Evolutionary conservation across 2,888 invertebrate species (phyloP).

Genomic region (Tetrapedia diversipes): DNA sequence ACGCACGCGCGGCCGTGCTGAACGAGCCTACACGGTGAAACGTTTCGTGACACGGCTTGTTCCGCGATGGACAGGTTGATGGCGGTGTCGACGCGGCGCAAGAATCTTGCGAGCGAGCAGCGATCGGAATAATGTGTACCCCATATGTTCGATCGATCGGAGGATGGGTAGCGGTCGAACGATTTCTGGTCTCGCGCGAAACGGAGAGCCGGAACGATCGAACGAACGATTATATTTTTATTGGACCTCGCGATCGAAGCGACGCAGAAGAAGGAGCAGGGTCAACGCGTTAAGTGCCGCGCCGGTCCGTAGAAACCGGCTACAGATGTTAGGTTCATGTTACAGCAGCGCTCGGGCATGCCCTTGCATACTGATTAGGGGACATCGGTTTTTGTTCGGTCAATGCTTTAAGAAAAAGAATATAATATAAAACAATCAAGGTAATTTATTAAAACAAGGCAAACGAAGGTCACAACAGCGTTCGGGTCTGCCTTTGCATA

Average conservation of each 20-base stretch:
- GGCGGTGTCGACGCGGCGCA: not conserved
- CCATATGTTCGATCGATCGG: not conserved
- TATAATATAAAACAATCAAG: too few species aligned
- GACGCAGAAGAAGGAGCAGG: not conserved
- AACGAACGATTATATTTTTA: conserved; percentile 18
- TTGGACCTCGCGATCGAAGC: not conserved
- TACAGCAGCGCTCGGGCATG: too few species aligned
- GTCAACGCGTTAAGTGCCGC: too few species aligned
- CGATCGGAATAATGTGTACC: not conserved
- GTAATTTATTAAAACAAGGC: too few species aligned
- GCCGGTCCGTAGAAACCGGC: too few species aligned
- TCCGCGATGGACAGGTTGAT: not conserved
- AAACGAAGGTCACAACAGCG: too few species aligned
- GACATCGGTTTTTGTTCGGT: too few species aligned
- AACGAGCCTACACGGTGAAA: not conserved
- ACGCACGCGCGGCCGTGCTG: not conserved
- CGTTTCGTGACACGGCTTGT: conserved; percentile 7
- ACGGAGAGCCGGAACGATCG: conserved; percentile 4
- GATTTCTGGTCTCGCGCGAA: conserved; percentile 10
- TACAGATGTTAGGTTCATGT: too few species aligned
- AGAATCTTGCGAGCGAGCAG: conserved; percentile 3
- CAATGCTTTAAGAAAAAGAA: too few species aligned
- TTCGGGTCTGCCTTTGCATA: too few species aligned
- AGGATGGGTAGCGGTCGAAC: conserved; percentile 13
- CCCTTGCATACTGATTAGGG: too few species aligned